Evolutionary conservation across 2,888 invertebrate genomes (phyloP), one percentile per base, ranked within the genome.

Genomic region (Pandemis corylana): DNA sequence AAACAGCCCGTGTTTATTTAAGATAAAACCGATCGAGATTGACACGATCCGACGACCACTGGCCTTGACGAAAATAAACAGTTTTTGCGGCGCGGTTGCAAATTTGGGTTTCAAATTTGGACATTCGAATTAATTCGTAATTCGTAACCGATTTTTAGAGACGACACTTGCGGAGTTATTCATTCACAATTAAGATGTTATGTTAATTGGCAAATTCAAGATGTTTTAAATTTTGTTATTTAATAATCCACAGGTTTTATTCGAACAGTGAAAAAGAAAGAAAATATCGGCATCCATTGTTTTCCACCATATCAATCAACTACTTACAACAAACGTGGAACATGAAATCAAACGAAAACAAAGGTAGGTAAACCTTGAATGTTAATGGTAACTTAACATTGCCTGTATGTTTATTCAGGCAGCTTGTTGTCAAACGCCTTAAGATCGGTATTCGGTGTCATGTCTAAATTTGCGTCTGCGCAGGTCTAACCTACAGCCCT

Each of bases 371-470:
- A 41, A 62, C 10, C 20, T n/a, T 42, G 12, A 10, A 12, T 1
- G 4, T 28, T 20, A n/a, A 28, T 28, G 5, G 10, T 59, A 9
- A 41, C 41, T 42, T 42, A n/a, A 2, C 62, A 59, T 20, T 28
- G 59, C 12, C 28, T 28, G 20, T 59, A 28, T 59, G 28, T 59
- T 15, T 7, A 5, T 61, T 36, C 62, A 62, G 42, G 41, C n/a
- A 62, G 36, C 10, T 28, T 66, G 46, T 74, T 59, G 68, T 42
- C 7, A 68, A 65, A 72, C 71, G 53, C 68, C 36, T 75, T 76
- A 71, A 82, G 86, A 81, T 85, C 85, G 80, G 81, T 84, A 82
- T 76, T 85, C 85, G 80, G 81, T 84, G 83, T 76, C 83, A 80
- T 78, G 63, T 80, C 84, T 86, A 84, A 83, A 82, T 81, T 81